Base-by-base conservation (phyloP, 2,797 vertebrate genomes). In the Myripristis murdjan region DNA sequence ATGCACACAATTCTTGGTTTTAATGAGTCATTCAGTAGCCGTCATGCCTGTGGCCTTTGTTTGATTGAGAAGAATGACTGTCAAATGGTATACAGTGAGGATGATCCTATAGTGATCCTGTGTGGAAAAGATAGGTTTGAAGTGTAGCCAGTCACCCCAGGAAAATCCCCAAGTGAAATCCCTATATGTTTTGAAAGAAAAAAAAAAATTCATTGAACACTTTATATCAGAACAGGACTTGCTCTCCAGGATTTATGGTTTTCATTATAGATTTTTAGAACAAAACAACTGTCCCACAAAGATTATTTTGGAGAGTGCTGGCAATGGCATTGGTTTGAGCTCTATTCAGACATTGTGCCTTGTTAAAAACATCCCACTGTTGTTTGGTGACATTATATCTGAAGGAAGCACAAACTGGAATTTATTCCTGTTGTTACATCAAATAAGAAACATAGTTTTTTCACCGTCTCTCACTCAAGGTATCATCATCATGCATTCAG, bases 1-100 rank as follows among this genome's bases (percentile, higher is more conserved):
- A 85, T 83, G 67, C 66, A 81, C 55, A 16, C 37, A 60, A 81
- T 86, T 77, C 55, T 83, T 70, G 77, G 59, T 61, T 83, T 84
- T 68, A 68, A 55, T 14, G 58, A 79, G 26, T 77, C 64, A 37
- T 79, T 79, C 10, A 78, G 60, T 82, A 60, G 51, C 5, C 14
- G 2, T 71, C 11, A 85, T 64, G 84, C 53, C 18, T 85, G 80
- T 63, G 10, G 2, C 14, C 16, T 80, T 58, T 79, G 59, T 61
- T 78, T 78, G 46, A 82, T 74, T 56, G 77, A 80, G 11, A 82
- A 81, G 5, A 24, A 65, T 54, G 44, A 86, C 75, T 51, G 0
- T 54, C 70, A 80, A 68, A 73, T 4, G 0, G 67, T 73, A 6
- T 70, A 41, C 56, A 84, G 46, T 84, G 71, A 84, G 35, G 62